A percentile compares a stretch with the other conserved stretches of the same genome.
These are phyloP conservation scores for Botia almorhae DNA, from an alignment of 2,797 vertebrate genomes.

Conservation along the genomic window DNA sequence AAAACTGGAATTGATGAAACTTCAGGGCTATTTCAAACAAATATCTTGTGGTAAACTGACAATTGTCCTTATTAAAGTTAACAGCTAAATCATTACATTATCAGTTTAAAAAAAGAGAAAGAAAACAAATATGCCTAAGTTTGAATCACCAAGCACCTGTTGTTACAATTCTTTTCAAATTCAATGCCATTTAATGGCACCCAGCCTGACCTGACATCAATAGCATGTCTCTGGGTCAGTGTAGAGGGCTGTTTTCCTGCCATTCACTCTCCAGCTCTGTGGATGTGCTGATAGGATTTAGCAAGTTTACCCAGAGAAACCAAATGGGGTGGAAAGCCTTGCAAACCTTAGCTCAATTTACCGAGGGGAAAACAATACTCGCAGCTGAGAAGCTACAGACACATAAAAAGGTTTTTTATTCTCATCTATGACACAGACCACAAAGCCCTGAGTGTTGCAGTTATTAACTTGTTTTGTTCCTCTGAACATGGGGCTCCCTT, in stretches of 20 bases:
- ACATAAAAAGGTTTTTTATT: conserved; percentile 69
- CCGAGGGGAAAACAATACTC: conserved; percentile 67
- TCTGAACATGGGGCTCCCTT: conserved; percentile 76
- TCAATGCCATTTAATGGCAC: conserved; percentile 32
- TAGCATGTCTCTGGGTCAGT: conserved; percentile 49
- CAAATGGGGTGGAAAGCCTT: conserved; percentile 74
- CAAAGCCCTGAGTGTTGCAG: conserved; percentile 74
- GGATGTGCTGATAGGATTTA: conserved; percentile 58
- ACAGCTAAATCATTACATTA: conserved; percentile 8
- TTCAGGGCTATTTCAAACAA: background rate
- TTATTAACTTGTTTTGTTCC: conserved; percentile 82
- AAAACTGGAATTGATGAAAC: background rate
- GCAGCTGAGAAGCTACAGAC: conserved; percentile 60
- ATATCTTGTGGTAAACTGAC: background rate
- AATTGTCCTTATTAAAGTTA: background rate
- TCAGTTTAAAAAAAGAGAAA: background rate
- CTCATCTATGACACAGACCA: conserved; percentile 74
- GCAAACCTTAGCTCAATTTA: conserved; percentile 70
- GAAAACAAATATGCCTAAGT: background rate
- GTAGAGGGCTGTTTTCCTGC: conserved; percentile 38
- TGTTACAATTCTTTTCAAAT: conserved; percentile 40
- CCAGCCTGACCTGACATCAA: conserved; percentile 53
- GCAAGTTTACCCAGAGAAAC: conserved; percentile 62
- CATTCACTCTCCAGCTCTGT: conserved; percentile 49
- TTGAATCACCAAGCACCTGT: conserved; percentile 14